Conservation (phyloP, 2,797 vertebrate species). For the Eremophila alpestris region DNA sequence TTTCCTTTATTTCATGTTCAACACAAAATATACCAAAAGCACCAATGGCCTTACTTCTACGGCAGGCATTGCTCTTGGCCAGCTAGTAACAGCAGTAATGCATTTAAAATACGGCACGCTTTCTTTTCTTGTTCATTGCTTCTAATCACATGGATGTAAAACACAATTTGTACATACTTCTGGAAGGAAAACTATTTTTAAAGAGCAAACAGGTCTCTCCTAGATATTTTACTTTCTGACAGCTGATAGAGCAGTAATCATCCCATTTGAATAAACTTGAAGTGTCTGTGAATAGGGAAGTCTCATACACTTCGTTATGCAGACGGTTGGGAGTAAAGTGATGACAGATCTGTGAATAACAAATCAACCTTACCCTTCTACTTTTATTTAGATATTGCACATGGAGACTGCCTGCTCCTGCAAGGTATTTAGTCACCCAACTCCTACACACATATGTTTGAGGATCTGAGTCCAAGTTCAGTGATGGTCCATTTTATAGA, state of each 20-base stretch:
- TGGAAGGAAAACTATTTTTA: neutral
- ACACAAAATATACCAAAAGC: neutral
- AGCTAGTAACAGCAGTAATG: neutral
- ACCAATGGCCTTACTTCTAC: neutral
- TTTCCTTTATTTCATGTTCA: neutral
- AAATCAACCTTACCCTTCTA: slow-evolving; percentile 36
- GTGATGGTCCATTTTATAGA: neutral
- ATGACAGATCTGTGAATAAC: slow-evolving; percentile 45
- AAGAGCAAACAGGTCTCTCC: neutral
- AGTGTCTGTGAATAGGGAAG: slow-evolving; percentile 20
- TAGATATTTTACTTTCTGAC: slow-evolving; percentile 31
- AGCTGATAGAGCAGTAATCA: slow-evolving; percentile 39
- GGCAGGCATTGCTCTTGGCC: neutral
- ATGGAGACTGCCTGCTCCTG: neutral
- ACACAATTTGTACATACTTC: neutral
- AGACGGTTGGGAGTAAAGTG: slow-evolving; percentile 7
- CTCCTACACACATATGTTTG: neutral
- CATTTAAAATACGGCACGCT: slow-evolving; percentile 31
- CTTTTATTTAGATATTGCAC: slow-evolving; percentile 10
- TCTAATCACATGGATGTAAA: neutral
- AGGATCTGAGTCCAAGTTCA: neutral
- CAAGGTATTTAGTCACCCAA: slow-evolving; percentile 1
- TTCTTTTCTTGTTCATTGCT: neutral
- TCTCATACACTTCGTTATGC: neutral
- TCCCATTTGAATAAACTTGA: slow-evolving; percentile 46